Evolutionary conservation across 1,140 invertebrate species (phyloP).

Genomic region (Daktulosphaira vitifoliae): DNA sequence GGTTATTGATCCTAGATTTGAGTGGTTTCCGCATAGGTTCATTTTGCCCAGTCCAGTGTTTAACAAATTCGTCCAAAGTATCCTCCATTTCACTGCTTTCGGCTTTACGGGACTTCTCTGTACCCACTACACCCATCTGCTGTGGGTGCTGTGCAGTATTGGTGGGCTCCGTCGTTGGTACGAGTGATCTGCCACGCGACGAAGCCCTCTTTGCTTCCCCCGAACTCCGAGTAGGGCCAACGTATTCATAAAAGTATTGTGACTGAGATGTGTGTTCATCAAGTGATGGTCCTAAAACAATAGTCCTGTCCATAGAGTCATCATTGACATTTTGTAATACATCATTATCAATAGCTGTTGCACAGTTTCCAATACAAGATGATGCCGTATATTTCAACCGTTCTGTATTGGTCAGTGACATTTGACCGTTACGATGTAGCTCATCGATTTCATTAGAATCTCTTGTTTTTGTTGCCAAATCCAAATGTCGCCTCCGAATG

Average conservation of each 20-base stretch:
- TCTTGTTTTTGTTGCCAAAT: background rate
- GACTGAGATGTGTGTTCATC: slow-evolving; percentile 16
- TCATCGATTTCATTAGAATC: slow-evolving; percentile 27
- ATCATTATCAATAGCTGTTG: background rate
- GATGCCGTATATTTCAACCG: background rate
- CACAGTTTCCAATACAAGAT: background rate
- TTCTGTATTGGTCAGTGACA: background rate
- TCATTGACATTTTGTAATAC: background rate
- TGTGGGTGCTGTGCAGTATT: slow-evolving; percentile 33
- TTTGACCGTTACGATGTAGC: background rate
- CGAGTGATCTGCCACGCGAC: slow-evolving; percentile 33
- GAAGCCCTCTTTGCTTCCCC: slow-evolving; percentile 36
- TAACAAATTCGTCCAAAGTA: slow-evolving; percentile 82
- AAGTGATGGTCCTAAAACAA: background rate
- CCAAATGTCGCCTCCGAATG: background rate
- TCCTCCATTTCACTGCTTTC: slow-evolving; percentile 73
- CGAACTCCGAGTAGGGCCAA: slow-evolving; percentile 18
- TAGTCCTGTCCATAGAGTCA: background rate
- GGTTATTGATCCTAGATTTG: slow-evolving; percentile 71
- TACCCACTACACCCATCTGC: slow-evolving; percentile 43
- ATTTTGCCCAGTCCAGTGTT: slow-evolving; percentile 69
- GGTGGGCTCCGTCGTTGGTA: slow-evolving; percentile 35
- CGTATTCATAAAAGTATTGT: slow-evolving; percentile 28
- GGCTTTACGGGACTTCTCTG: slow-evolving; percentile 46
- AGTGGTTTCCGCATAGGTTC: slow-evolving; percentile 50